Evolutionary conservation across 2,113 vertebrate species (phyloP).

Genomic region (Petrocephalus zakoni): DNA sequence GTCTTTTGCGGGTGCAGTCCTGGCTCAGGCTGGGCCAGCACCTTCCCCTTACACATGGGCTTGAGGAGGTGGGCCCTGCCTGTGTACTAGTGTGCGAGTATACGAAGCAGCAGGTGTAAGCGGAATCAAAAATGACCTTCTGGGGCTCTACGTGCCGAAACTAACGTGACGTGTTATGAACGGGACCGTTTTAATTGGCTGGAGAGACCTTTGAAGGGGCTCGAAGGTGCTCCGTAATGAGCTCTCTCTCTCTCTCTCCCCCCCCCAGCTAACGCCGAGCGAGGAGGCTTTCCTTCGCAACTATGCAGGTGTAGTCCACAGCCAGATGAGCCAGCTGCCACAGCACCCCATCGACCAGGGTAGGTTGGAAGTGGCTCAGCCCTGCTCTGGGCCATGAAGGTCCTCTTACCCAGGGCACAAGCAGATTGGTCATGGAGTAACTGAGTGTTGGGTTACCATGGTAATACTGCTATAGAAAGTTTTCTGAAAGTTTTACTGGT

Average conservation of each 20-base stretch:
- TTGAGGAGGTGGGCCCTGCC: neutral
- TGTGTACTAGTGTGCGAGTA: neutral
- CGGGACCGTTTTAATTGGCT: neutral
- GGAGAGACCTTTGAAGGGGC: neutral
- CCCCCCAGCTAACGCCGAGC: constrained; percentile 77
- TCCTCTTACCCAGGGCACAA: neutral
- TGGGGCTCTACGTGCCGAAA: neutral
- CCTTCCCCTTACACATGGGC: neutral
- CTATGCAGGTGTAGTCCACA: constrained; percentile 89
- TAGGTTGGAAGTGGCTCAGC: constrained; percentile 50
- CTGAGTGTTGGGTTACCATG: neutral
- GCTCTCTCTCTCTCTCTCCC: constrained; percentile 6
- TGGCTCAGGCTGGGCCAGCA: neutral
- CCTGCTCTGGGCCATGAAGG: neutral
- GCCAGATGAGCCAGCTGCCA: constrained; percentile 95
- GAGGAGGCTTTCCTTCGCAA: constrained; percentile 95
- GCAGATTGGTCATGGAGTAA: neutral
- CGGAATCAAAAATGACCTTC: neutral
- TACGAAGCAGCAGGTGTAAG: neutral
- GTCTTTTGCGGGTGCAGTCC: neutral
- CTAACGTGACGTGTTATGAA: neutral
- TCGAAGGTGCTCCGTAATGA: neutral
- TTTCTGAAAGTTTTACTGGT: neutral
- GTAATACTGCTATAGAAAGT: neutral
- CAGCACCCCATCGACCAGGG: constrained; percentile 98